phyloP scores from a whole-genome alignment of 1,140 invertebrate species.

The Argopecten irradians region DNA sequence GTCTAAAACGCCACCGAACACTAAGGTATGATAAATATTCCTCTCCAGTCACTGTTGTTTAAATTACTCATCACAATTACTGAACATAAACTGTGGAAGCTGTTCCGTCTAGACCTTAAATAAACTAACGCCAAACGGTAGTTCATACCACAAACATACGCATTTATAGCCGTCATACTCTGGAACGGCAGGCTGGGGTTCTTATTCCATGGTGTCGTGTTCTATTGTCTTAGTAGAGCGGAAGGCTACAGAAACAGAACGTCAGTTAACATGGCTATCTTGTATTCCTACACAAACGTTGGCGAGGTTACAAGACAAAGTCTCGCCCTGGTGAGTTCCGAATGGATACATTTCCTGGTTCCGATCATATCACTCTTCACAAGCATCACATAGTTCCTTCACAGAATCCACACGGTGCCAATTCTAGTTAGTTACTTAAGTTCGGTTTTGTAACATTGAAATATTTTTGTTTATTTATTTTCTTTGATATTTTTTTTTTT shows the following conservation, averaged over 20 bases:
- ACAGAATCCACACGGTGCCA: no score
- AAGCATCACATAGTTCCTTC: no score
- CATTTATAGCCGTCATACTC: not conserved
- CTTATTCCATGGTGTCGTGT: not conserved
- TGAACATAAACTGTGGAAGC: not conserved
- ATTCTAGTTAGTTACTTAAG: no score
- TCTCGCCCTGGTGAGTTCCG: not conserved
- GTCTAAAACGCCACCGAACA: not conserved
- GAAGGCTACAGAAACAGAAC: not conserved
- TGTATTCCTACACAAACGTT: not conserved
- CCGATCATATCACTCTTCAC: not conserved
- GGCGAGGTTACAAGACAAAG: conserved; percentile 6
- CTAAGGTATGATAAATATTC: not conserved
- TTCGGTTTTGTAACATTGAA: no score
- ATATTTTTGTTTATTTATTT: no score
- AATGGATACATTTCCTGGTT: not conserved
- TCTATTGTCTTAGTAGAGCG: not conserved
- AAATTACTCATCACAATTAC: not conserved
- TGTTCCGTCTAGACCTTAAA: not conserved
- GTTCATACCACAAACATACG: not conserved
- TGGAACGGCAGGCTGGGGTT: not conserved
- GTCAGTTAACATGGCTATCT: not conserved
- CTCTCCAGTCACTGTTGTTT: not conserved
- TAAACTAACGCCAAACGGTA: not conserved
- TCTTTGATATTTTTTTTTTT: no score